Evolutionary conservation across 2,113 vertebrate genomes (phyloP).

Genomic region (Rhagologus leucostigma): DNA sequence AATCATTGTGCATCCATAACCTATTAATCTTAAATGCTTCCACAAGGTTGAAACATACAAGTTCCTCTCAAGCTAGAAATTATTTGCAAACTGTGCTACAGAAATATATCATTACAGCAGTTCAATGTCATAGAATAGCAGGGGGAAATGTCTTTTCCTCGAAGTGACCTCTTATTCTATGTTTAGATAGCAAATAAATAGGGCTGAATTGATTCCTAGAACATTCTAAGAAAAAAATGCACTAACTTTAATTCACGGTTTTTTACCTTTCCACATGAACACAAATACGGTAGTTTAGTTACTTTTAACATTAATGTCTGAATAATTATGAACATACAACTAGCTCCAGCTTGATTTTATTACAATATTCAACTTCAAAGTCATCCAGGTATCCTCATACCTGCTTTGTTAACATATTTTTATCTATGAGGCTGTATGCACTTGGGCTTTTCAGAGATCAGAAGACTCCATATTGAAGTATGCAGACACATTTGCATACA

Average conservation of each 20-base stretch:
- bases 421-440: background rate
- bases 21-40: background rate
- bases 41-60: background rate
- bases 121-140: background rate
- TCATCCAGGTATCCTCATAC: background rate
- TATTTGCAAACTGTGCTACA: background rate
- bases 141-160: background rate
- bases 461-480: background rate
- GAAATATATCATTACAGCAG: background rate
- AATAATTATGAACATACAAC: background rate
- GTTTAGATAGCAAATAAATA: background rate
- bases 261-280: background rate
- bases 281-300: background rate
- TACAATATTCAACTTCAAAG: background rate
- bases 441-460: background rate
- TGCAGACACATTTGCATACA: background rate
- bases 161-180: background rate
- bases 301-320: background rate
- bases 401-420: background rate
- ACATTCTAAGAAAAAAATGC: background rate
- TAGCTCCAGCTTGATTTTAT: background rate
- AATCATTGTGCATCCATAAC: background rate
- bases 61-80: background rate
- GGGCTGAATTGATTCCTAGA: background rate
- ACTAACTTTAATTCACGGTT: background rate